Percentiles rank a stretch among this genome's conserved stretches.
These are phyloP conservation scores for Parnassius glacialis DNA, from an alignment of 2,888 invertebrate species.

Conservation along the genomic window DNA sequence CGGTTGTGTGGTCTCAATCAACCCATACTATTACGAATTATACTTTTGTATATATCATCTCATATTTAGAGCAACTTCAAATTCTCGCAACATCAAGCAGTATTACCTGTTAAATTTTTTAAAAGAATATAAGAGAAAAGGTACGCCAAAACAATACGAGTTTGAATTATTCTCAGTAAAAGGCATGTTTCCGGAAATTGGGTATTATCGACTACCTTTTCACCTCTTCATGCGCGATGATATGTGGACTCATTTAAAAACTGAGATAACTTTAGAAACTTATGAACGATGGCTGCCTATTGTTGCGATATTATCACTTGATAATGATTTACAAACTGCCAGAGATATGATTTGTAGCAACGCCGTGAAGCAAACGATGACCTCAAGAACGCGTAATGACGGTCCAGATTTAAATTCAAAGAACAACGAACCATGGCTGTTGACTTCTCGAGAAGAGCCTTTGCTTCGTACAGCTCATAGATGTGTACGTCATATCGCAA, in stretches of 20 bases:
- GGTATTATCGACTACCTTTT: conserved; percentile 72
- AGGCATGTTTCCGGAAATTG: conserved; percentile 76
- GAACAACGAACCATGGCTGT: conserved; percentile 65
- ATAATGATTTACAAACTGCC: conserved; percentile 69
- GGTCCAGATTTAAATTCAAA: conserved; percentile 46
- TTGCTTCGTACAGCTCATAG: conserved; percentile 70
- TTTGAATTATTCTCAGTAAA: conserved; percentile 74
- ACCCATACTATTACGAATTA: conserved; percentile 75
- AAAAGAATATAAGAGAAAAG: conserved; percentile 65
- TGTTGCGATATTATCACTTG: conserved; percentile 62
- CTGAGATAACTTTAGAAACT: conserved; percentile 74
- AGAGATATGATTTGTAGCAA: conserved; percentile 78
- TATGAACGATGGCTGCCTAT: conserved; percentile 73
- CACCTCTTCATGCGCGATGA: conserved; percentile 73
- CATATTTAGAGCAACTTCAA: conserved; percentile 50
- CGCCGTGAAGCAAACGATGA: conserved; percentile 78
- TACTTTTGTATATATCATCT: conserved; percentile 68
- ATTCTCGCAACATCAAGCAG: conserved; percentile 59
- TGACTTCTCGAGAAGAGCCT: conserved; percentile 67
- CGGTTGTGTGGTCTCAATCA: conserved; percentile 64
- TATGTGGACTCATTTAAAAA: conserved; percentile 76
- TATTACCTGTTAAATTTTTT: conserved; percentile 69
- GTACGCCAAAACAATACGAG: conserved; percentile 72
- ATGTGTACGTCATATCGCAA: conserved; percentile 72
- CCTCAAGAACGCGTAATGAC: conserved; percentile 58